Percentiles rank a stretch among this genome's conserved stretches.
Conservation (phyloP, 2,113 vertebrate species). For the Otis tarda region DNA sequence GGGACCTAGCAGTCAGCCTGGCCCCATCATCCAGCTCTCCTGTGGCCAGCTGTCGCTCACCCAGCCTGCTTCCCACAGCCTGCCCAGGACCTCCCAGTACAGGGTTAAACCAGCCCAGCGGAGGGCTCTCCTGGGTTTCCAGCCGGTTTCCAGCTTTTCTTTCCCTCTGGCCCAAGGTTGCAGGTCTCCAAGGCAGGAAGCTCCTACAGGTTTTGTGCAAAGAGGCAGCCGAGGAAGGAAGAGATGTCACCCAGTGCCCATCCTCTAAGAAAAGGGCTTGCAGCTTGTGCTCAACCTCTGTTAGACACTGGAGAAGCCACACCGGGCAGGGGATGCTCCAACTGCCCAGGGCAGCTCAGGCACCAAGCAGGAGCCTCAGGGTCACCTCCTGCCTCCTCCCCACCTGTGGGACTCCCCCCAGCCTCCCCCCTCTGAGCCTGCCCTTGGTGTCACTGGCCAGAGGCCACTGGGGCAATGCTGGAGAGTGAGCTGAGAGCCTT, state of each 20-base stretch:
- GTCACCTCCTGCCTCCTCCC: not conserved
- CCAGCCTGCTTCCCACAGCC: not conserved
- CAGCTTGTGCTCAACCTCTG: not conserved
- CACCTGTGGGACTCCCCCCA: not conserved
- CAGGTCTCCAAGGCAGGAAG: not conserved
- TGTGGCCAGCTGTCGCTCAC: not conserved
- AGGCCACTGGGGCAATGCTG: not conserved
- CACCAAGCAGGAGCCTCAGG: not conserved
- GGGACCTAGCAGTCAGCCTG: not conserved
- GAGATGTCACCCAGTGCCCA: not conserved
- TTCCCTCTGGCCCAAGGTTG: not conserved
- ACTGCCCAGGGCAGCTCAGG: not conserved
- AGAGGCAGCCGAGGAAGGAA: not conserved
- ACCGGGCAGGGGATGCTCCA: not conserved
- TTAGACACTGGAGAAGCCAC: not conserved
- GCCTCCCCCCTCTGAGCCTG: rapidly evolving
- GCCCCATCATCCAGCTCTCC: not conserved
- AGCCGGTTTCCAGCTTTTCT: not conserved
- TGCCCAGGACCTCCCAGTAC: not conserved
- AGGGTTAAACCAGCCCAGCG: not conserved
- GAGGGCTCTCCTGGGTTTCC: not conserved
- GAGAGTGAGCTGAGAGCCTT: not conserved
- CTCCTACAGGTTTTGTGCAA: not conserved
- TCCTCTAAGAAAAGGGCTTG: not conserved
- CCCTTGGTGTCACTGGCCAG: rapidly evolving